Evolutionary conservation across 2,888 invertebrate species (phyloP).

Genomic region (Isoperla grammatica): DNA sequence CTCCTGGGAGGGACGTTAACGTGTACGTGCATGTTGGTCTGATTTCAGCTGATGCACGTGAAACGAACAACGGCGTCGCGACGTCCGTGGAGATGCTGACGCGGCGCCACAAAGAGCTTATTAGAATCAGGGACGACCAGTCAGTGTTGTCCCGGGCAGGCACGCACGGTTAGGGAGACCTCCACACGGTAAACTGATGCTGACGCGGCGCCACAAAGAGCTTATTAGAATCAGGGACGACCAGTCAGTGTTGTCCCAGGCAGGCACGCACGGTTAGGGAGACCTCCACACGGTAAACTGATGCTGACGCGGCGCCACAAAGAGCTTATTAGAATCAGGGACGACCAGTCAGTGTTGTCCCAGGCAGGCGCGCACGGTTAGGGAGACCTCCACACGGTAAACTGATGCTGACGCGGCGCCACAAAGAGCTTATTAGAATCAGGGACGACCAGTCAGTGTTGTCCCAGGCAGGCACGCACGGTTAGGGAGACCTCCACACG

Average conservation of each 20-base stretch:
- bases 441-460: no score
- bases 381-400: no score
- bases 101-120: conserved; percentile 3
- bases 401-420: conserved; percentile 5
- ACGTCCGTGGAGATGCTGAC: background rate
- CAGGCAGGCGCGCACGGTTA: no score
- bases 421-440: conserved; percentile 6
- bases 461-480: no score
- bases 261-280: no score
- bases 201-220: background rate
- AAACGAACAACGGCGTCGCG: background rate
- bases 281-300: no score
- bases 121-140: conserved; percentile 13
- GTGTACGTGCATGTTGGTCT: conserved; percentile 18
- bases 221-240: conserved; percentile 13
- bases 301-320: conserved; percentile 3
- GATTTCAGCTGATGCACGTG: conserved; percentile 17
- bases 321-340: conserved; percentile 11
- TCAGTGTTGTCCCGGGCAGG: no score
- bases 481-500: no score
- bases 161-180: no score
- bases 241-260: no score
- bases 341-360: no score
- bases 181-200: no score
- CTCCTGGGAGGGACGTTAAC: conserved; percentile 10